Conservation (phyloP, 2,888 invertebrate species). For the Patella ulyssiponensis region DNA sequence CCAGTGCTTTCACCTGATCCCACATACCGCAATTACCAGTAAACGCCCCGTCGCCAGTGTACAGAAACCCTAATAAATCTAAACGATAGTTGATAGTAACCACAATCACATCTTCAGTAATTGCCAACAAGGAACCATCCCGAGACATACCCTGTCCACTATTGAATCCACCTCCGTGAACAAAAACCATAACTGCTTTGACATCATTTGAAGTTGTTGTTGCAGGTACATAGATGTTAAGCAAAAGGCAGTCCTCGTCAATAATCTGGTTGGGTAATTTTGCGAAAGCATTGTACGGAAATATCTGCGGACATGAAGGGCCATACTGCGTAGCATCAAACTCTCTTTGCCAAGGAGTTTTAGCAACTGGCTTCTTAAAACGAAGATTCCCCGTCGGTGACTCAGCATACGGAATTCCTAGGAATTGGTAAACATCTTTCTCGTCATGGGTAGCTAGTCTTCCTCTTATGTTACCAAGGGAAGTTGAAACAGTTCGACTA, state of each 20-base stretch:
- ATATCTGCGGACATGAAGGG: conserved; percentile 86
- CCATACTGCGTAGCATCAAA: conserved; percentile 84
- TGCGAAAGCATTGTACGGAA: conserved; percentile 38
- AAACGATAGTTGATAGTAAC: conserved; percentile 96
- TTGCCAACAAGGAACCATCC: conserved; percentile 89
- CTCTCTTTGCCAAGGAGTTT: conserved; percentile 17
- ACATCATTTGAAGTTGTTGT: neutral
- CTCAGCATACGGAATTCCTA: neutral
- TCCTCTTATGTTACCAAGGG: conserved; percentile 1
- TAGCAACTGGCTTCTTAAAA: neutral
- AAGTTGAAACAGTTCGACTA: conserved; percentile 3
- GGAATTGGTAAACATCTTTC: neutral
- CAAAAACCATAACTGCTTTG: conserved; percentile 77
- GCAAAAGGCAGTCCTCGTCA: conserved; percentile 92
- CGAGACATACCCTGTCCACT: conserved; percentile 91
- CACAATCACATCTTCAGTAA: conserved; percentile 88
- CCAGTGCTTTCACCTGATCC: conserved; percentile 90
- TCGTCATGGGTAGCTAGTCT: conserved; percentile 1
- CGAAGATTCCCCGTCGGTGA: neutral
- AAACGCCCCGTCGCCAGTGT: conserved; percentile 48
- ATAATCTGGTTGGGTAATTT: conserved; percentile 85
- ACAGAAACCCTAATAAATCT: conserved; percentile 82
- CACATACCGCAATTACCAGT: conserved; percentile 90
- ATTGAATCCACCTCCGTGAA: conserved; percentile 78
- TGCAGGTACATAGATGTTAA: conserved; percentile 88